Base-by-base conservation (phyloP, 2,113 vertebrate genomes). In the Colaptes auratus region DNA sequence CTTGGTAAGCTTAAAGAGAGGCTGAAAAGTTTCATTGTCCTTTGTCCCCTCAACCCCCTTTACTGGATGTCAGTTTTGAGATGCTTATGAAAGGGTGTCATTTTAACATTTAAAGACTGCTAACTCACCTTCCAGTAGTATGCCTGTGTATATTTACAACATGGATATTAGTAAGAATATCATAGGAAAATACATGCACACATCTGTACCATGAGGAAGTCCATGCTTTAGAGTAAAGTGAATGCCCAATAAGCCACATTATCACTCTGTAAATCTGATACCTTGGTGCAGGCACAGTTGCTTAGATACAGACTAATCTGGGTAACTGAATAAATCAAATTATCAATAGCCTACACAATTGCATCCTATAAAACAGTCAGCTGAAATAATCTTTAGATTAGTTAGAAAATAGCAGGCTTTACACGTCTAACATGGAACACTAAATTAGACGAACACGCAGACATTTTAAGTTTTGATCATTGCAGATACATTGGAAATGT, bases 271-370 rank as follows among this genome's bases (percentile, higher is more conserved):
- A 96, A 93, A 96, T 95, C 82, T 92, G 83, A 46, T 90, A 52
- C 80, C 69, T 95, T 96, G 88, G 82, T 96, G 92, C 67, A 97
- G 69, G 39, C 48, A 64, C 81, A 91, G 97, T 96, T 98, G 96
- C 97, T 96, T 97, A 94, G 97, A 94, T 96, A 97, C 97, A 94
- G 93, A 97, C 86, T 93, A 96, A 98, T 94, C 14, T 12, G 25
- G 71, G 56, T 65, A 94, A 89, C 46, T 92, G 95, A 97, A 95
- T 96, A 97, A 98, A 97, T 96, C 86, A 96, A 92, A 97, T 98
- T 97, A 98, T 97, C 96, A 97, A 96, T 97, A 97, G 95, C 90
- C 79, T 96, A 94, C 95, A 97, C 16, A 7, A 96, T 82, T 96
- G 86, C 76, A 89, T 96, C 92, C 72, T 95, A 94, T 97, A 82